Evolutionary conservation across 2,888 invertebrate species (phyloP).

Genomic region (Sceliomorpha sp.): DNA sequence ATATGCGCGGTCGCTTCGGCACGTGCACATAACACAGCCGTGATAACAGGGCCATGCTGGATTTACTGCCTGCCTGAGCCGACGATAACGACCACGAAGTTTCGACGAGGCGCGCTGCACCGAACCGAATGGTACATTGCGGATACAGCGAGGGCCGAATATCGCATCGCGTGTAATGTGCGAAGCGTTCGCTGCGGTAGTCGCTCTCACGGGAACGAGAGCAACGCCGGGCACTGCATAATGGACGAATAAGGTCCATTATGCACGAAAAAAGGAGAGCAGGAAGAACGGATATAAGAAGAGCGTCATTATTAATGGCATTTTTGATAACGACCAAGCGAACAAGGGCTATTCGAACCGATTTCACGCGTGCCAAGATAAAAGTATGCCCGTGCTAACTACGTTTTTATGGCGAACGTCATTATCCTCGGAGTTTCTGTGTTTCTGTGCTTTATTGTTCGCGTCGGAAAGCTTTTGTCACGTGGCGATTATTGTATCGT

Average conservation of each 20-base stretch:
- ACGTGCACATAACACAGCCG: conserved; percentile 24
- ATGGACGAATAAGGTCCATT: conserved; percentile 27
- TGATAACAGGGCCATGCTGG: conserved; percentile 33
- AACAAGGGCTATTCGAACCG: too few species aligned
- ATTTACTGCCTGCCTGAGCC: conserved; percentile 26
- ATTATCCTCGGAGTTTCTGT: too few species aligned
- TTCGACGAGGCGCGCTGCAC: conserved; percentile 20
- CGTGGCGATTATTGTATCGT: too few species aligned
- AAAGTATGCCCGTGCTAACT: too few species aligned
- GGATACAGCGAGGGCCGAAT: conserved; percentile 17
- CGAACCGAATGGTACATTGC: conserved; percentile 28
- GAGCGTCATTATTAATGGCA: not conserved
- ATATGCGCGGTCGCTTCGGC: conserved; percentile 30
- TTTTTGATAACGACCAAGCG: too few species aligned
- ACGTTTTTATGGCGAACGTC: too few species aligned
- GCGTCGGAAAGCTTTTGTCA: too few species aligned
- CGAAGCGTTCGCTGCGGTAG: conserved; percentile 11
- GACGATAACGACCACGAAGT: conserved; percentile 42
- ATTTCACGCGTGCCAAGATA: too few species aligned
- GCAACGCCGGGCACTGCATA: conserved; percentile 5
- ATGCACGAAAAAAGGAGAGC: conserved; percentile 7
- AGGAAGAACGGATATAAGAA: not conserved
- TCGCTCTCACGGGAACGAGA: conserved; percentile 21
- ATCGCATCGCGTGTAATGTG: conserved; percentile 17
- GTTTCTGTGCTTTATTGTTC: too few species aligned